phyloP scores from a whole-genome alignment of 2,888 invertebrate genomes.

The Dasypolia templi region DNA sequence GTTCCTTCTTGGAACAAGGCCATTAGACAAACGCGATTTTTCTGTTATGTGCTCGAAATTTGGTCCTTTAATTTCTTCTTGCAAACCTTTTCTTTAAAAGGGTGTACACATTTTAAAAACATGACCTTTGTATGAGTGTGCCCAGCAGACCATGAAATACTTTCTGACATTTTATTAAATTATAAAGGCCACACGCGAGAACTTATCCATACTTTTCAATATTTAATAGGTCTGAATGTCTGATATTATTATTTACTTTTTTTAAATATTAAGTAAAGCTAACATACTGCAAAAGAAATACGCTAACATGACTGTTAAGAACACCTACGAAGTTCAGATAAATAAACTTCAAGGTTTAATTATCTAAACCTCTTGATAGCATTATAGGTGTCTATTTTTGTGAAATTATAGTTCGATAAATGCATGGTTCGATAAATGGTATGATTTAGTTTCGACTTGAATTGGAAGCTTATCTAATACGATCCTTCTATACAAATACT shows the following conservation, averaged over 20 bases:
- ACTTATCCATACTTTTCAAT: not conserved
- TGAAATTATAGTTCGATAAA: not conserved
- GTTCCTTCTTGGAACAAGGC: not conserved
- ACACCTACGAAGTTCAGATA: too few species aligned
- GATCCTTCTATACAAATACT: too few species aligned
- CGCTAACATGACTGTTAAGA: not conserved
- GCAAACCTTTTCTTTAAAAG: not conserved
- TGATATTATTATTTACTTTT: not conserved
- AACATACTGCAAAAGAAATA: not conserved
- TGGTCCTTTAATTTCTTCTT: accelerated
- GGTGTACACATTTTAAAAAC: not conserved
- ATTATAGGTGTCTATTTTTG: not conserved
- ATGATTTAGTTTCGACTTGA: not conserved
- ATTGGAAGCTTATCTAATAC: not conserved
- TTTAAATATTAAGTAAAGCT: not conserved
- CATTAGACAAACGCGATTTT: not conserved
- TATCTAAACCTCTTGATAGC: too few species aligned
- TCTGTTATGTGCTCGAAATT: not conserved
- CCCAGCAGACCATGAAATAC: not conserved
- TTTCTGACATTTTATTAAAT: not conserved
- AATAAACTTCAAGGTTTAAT: too few species aligned
- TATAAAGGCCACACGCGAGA: not conserved
- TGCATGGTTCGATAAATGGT: not conserved
- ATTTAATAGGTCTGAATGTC: not conserved
- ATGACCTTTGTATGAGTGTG: not conserved